Evolutionary conservation across 2,888 invertebrate species (phyloP).

Genomic region (Amitus sp.): DNA sequence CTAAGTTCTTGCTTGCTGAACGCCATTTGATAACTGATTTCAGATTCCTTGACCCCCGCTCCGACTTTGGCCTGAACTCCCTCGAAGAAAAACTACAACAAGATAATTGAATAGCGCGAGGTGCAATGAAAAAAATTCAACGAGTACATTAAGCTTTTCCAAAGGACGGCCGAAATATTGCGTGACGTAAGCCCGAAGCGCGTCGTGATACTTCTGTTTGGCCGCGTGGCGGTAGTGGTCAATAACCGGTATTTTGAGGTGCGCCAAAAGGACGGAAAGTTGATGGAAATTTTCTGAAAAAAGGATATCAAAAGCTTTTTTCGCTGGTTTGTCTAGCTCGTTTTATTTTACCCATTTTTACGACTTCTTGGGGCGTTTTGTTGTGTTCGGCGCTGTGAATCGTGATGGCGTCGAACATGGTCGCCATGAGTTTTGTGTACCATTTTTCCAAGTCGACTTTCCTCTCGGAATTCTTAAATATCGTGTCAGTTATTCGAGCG

Average conservation of each 20-base stretch:
- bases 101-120: background rate
- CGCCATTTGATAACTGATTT: slow-evolving; percentile 97
- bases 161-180: slow-evolving; percentile 94
- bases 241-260: slow-evolving; percentile 89
- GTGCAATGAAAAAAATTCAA: too few species aligned
- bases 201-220: slow-evolving; percentile 89
- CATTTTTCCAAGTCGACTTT: slow-evolving; percentile 93
- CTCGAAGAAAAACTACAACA: slow-evolving; percentile 91
- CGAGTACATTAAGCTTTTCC: slow-evolving; percentile 84
- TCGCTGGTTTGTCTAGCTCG: background rate
- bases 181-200: slow-evolving; percentile 90
- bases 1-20: slow-evolving; percentile 97
- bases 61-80: slow-evolving; percentile 94
- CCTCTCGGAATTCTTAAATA: slow-evolving; percentile 87
- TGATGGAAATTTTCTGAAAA: slow-evolving; percentile 91
- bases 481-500: slow-evolving; percentile 85
- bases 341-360: slow-evolving; percentile 78
- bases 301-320: background rate
- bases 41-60: slow-evolving; percentile 94
- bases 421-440: slow-evolving; percentile 83
- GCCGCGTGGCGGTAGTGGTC: slow-evolving; percentile 90
- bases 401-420: slow-evolving; percentile 85
- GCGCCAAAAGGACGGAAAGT: slow-evolving; percentile 85
- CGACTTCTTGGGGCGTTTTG: slow-evolving; percentile 92
- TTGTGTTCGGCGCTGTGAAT: slow-evolving; percentile 84